Evolutionary conservation across 2,888 invertebrate genomes (phyloP), one percentile per base, ranked within the genome.

Genomic region (Amblyjoppa proteus): DNA sequence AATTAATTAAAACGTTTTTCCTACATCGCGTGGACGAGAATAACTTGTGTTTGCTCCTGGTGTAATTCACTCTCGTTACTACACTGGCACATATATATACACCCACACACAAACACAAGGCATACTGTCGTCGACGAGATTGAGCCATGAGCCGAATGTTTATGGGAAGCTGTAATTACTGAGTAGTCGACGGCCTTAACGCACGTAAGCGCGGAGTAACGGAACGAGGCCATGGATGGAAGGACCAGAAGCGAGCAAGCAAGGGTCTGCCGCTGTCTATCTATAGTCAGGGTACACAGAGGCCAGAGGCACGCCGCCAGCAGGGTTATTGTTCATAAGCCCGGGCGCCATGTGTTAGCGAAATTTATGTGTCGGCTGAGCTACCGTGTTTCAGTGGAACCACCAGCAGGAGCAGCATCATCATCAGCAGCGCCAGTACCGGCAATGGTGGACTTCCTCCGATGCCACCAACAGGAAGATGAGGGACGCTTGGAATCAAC

Each of bases 291-390:
- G 68, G 70, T 68, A 70, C 68, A 58, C 69, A 45, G 41, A 64
- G 69, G 34, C 28, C 74, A 74, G 73, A 64, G 20, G 70, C 70
- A 68, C 70, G 70, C 75, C 69, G 66, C 79, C 75, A 76, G 77
- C 86, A 86, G 89, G 91, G 91, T 92, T 93, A 93, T 92, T 93
- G 92, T 92, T 93, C 92, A 91, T 93, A 92, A 92, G 92, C 91
- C 89, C 84, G 81, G 88, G 90, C 89, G 90, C 92, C 93, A 92
- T 92, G 91, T 93, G 92, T 87, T 90, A 87, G 86, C 87, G 86
- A 89, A 92, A 92, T 92, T 92, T 92, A 93, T 93, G 92, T 90
- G 89, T 89, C 88, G 89, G 88, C 90, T 89, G 89, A 91, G 90
- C 89, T 88, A 89, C 87, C 87, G 87, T 82, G 74, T 83, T 86